Evolutionary conservation across 1,140 invertebrate genomes (phyloP).

Genomic region (Pinna nobilis): DNA sequence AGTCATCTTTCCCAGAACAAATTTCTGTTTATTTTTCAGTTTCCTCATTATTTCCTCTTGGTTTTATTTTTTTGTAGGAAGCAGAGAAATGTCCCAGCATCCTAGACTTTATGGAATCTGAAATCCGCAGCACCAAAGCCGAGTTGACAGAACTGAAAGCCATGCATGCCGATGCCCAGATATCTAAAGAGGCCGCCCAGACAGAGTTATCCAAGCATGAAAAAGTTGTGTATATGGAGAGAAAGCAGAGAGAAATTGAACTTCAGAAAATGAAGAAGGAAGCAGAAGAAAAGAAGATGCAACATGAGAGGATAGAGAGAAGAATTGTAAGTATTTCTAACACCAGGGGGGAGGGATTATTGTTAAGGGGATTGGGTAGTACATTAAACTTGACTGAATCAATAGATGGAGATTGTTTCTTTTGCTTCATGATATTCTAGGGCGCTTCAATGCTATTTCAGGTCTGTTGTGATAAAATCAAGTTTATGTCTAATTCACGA

Average conservation of each 20-base stretch:
- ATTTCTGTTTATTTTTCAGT: not conserved
- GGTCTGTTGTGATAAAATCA: too few species aligned
- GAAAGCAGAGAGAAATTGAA: constrained; percentile 73
- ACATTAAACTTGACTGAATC: too few species aligned
- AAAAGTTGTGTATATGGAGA: constrained; percentile 71
- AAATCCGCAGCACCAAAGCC: constrained; percentile 60
- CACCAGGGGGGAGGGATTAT: too few species aligned
- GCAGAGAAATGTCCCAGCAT: constrained; percentile 65
- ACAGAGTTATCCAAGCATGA: constrained; percentile 69
- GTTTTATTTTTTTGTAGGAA: constrained; percentile 48
- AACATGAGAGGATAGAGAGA: constrained; percentile 73
- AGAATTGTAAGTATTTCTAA: constrained; percentile 68
- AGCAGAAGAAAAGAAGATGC: constrained; percentile 74
- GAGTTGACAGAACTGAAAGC: constrained; percentile 71
- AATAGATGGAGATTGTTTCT: too few species aligned
- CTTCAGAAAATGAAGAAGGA: constrained; percentile 74
- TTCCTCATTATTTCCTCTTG: not conserved
- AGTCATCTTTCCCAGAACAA: not conserved
- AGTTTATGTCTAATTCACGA: too few species aligned
- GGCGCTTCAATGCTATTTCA: too few species aligned
- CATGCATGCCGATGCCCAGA: constrained; percentile 73
- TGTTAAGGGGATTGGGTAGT: too few species aligned
- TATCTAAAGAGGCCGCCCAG: constrained; percentile 70
- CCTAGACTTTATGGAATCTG: constrained; percentile 66
- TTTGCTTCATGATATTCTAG: too few species aligned